Evolutionary conservation across 2,888 invertebrate genomes (phyloP), one percentile per base, ranked within the genome.

Genomic region (Alitta virens): DNA sequence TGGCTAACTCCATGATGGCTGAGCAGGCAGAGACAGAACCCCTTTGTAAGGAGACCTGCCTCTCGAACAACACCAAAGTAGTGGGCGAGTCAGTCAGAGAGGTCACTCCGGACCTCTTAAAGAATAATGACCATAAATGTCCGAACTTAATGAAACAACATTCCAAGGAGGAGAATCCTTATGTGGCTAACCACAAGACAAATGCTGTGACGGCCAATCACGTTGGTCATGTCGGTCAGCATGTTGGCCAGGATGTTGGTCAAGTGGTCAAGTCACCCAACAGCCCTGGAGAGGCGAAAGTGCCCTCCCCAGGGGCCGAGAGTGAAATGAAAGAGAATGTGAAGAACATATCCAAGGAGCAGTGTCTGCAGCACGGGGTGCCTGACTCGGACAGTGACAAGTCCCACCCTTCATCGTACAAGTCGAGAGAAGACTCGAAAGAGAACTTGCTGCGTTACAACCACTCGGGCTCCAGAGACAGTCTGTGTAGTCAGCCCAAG

Each of bases 61-160:
- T 18, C 25, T 18, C 33, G 2, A 46, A 49, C 18, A 33, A 33
- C 33, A 46, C n/a, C 21, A 59, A 59, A 21, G 50, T 33, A 1
- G 26, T 23, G 3, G 3, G 52, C 9, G 38, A 52, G 9, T 25
- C 56, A 21, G 21, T 55, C 1, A 33, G 63, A n/a, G 63, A 60
- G 43, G 53, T 46, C 27, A 61, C 61, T n/a, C 62, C 62, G 21
- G 62, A 62, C 51, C 57, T 62, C 14, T 52, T 62, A 16, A 62
- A 62, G 50, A 50, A 62, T 33, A 38, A 50, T 16, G 23, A 27
- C 24, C 38, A 24, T 23, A 50, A 21, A 16, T 49, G n/a, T 18
- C 49, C 61, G 3, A 42, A 57, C 21, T 43, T 42, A n/a, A 43
- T 43, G 16, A 57, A 57, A 23, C 43, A 49, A 43, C 3, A 25